Percentiles rank a stretch among this genome's conserved stretches.
These are phyloP conservation scores for Gymnocheta viridis DNA, from an alignment of 2,888 invertebrate species.

Conservation along the genomic window DNA sequence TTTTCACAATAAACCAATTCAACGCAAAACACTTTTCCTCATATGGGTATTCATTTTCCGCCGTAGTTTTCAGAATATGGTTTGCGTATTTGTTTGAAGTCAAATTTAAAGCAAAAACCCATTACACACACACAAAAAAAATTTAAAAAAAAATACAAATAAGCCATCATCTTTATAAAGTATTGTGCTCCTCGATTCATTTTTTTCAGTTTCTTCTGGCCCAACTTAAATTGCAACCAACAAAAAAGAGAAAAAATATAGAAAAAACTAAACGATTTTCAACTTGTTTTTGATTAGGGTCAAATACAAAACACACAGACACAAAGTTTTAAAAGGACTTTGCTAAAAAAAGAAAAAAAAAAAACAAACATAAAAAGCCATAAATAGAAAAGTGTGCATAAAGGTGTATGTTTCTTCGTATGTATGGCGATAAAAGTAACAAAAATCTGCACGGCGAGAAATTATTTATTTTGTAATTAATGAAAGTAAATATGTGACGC, in stretches of 20 bases:
- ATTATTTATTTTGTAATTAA: neutral
- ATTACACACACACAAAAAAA: conserved; percentile 6
- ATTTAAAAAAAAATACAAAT: conserved; percentile 43
- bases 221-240: conserved; percentile 62
- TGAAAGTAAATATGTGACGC: too few relatives aligned
- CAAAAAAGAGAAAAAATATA: conserved; percentile 7
- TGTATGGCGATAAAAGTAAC: conserved; percentile 18
- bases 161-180: conserved; percentile 59
- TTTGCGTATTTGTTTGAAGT: conserved; percentile 20
- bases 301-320: conserved; percentile 59
- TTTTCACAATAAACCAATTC: neutral
- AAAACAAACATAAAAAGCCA: too few relatives aligned
- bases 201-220: conserved; percentile 38
- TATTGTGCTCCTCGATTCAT: conserved; percentile 32
- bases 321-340: conserved; percentile 47
- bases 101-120: conserved; percentile 9
- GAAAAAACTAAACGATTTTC: conserved; percentile 68
- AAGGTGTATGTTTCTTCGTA: neutral
- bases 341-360: conserved; percentile 29
- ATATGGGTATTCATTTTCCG: neutral
- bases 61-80: neutral
- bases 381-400: neutral
- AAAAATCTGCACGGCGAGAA: conserved; percentile 48
- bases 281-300: conserved; percentile 71
- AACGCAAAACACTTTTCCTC: neutral